Base-by-base conservation (phyloP, 2,888 invertebrate genomes). In the Drosophila kambysellisi region DNA sequence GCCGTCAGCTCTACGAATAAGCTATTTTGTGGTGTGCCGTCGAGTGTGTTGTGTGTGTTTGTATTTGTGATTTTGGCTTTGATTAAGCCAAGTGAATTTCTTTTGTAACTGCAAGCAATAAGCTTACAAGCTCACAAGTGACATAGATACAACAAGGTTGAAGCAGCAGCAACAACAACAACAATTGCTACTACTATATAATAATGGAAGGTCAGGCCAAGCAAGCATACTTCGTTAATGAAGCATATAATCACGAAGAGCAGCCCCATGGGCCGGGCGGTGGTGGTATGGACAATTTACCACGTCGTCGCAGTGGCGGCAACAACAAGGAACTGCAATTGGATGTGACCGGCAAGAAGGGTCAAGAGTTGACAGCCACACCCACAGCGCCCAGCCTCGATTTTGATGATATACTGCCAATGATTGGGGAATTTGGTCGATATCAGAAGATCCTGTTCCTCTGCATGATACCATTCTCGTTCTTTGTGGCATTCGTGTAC, bases 401-500 rank as follows among this genome's bases (percentile, higher is more conserved):
- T 93, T 97, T 98, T 81, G 97, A 98, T 86, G 97, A 97, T 87
- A 93, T 98, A 64, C 91, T 98, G 88, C 97, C 97, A 30, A 94
- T 97, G 83, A 95, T 98, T 17, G 97, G 97, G 15, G 97, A 97
- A 91, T 98, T 98, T 91, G 97, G 97, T 57, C 92, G 95, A 48
- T 98, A 97, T 92, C 97, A 98, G 93, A 97, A 96, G 92, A 95
- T 97, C 20, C 93, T 98, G 70, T 98, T 98, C 90, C 88, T 97
- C 15, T 92, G 96, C 81, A 97, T 97, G 96, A 96, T 97, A 68
- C 98, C 98, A 0, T 98, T 97, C 91, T 96, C 97, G 15, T 97
- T 96, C 93, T 97, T 97, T 91, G 97, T 97, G 39, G 96, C 97
- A 1, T 97, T 97, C 93, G 97, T 97, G 8, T 97, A 98, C 92